A percentile compares a stretch with the other conserved stretches of the same genome.
phyloP scores from a whole-genome alignment of 2,888 invertebrate species.

The Acrobasis consociella region DNA sequence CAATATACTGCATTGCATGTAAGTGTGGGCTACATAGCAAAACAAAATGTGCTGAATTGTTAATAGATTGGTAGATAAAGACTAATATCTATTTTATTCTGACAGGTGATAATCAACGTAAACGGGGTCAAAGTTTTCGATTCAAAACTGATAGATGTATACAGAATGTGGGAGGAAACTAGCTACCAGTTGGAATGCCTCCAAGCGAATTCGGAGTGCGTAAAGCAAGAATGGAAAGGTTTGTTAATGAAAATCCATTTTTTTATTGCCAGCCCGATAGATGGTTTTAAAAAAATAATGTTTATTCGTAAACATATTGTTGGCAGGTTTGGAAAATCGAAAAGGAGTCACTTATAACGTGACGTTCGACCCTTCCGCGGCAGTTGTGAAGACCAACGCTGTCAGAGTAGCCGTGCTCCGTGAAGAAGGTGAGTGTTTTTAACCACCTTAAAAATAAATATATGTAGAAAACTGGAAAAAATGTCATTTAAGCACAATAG shows the following conservation, averaged over 20 bases:
- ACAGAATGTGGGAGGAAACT: constrained; percentile 97
- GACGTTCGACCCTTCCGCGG: constrained; percentile 86
- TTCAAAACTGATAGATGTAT: constrained; percentile 85
- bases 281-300: too few species aligned
- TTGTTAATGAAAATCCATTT: constrained; percentile 16
- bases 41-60: too few species aligned
- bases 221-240: constrained; percentile 89
- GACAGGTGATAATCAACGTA: constrained; percentile 79
- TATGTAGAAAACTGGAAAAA: too few species aligned
- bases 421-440: constrained; percentile 88
- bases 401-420: constrained; percentile 94
- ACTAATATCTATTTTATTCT: constrained; percentile 27
- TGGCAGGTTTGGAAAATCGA: constrained; percentile 83
- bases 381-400: constrained; percentile 70
- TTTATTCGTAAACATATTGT: not conserved
- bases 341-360: constrained; percentile 88
- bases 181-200: constrained; percentile 94
- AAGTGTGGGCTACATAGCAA: too few species aligned
- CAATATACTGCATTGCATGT: too few species aligned
- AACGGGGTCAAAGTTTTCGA: constrained; percentile 84
- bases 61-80: not conserved
- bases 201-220: constrained; percentile 92
- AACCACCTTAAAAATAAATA: not conserved
- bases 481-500: too few species aligned
- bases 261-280: too few species aligned